Conservation (phyloP, 2,888 invertebrate genomes). For the Oscheius myriophilus region DNA sequence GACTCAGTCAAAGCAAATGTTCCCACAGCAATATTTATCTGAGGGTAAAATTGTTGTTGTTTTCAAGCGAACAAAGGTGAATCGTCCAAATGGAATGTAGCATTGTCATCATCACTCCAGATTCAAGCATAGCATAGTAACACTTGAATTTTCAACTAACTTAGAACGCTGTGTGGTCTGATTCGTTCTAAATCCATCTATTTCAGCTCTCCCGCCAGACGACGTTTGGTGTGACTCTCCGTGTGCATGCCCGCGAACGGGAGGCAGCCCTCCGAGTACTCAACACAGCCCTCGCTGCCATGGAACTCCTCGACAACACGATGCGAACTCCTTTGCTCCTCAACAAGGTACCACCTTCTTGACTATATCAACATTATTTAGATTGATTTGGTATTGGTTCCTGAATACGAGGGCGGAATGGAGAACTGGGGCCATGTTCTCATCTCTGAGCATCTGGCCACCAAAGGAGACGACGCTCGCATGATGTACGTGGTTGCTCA, state of each 20-base stretch:
- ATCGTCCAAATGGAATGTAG: no score
- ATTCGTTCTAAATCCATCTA: background rate
- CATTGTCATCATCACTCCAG: no score
- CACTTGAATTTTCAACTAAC: no score
- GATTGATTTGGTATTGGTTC: constrained; percentile 54
- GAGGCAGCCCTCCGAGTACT: constrained; percentile 43
- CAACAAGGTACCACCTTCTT: constrained; percentile 43
- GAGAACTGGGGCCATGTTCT: constrained; percentile 59
- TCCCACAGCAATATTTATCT: background rate
- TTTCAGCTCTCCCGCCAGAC: constrained; percentile 55
- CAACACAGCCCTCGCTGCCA: constrained; percentile 47
- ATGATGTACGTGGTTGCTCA: constrained; percentile 53
- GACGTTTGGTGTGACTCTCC: constrained; percentile 55
- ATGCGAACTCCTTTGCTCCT: constrained; percentile 52
- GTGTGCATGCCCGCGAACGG: constrained; percentile 40
- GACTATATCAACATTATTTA: constrained; percentile 14
- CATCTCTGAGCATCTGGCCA: constrained; percentile 42
- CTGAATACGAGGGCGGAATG: constrained; percentile 58
- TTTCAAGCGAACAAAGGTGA: no score
- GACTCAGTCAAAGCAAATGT: background rate
- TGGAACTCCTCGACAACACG: constrained; percentile 49
- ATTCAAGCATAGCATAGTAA: no score
- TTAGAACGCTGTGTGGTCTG: no score
- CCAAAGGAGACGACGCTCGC: constrained; percentile 51
- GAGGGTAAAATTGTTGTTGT: no score